Conservation (phyloP, 2,797 vertebrate genomes). For the Perodicticus potto region DNA sequence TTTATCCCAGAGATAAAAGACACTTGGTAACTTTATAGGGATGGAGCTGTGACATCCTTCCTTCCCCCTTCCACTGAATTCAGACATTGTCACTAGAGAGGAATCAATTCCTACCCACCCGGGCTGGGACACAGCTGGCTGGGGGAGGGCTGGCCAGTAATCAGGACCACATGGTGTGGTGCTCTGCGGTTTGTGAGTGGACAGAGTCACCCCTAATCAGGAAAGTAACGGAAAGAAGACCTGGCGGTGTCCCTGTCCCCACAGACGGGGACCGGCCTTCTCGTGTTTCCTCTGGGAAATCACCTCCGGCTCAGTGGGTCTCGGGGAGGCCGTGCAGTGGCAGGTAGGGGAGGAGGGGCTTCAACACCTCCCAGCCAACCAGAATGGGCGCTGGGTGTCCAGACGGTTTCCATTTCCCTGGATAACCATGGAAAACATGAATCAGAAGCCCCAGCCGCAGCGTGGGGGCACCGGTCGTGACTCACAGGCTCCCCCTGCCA, state of each 20-base stretch:
- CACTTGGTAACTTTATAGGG: background rate
- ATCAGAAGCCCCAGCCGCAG: conserved; percentile 43
- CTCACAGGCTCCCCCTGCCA: background rate
- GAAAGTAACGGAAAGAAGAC: background rate
- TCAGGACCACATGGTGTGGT: background rate
- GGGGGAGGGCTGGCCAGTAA: fast-evolving
- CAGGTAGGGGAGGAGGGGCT: background rate
- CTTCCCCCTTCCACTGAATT: background rate
- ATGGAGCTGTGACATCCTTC: fast-evolving
- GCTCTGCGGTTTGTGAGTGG: background rate
- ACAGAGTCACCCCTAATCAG: background rate
- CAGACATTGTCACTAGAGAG: background rate
- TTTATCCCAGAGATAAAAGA: background rate
- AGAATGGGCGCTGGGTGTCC: background rate
- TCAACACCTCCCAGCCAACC: background rate
- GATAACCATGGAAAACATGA: conserved; percentile 71
- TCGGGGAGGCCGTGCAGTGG: background rate
- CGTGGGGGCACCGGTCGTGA: background rate
- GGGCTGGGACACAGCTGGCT: fast-evolving
- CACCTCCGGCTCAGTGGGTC: background rate
- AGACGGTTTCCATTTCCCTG: conserved; percentile 25
- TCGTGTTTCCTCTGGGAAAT: background rate
- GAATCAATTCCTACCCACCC: background rate
- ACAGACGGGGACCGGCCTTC: fast-evolving
- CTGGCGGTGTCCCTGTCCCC: fast-evolving